These are phyloP conservation scores for Amphiprion percula DNA, from an alignment of 2,113 vertebrate species.

Conservation along the genomic window DNA sequence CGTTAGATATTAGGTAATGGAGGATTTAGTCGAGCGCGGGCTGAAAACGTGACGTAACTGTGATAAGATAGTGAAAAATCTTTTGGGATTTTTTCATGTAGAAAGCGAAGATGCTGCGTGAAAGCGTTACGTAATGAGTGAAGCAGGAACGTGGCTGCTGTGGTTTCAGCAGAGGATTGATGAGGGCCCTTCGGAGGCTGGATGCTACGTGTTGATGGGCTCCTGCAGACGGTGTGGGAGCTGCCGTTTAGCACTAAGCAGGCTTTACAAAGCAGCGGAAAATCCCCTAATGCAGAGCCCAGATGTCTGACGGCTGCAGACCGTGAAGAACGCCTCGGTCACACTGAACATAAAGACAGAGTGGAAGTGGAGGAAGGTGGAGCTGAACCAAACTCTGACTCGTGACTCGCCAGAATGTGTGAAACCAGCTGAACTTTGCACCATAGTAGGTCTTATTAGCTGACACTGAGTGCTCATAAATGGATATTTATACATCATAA, in stretches of 20 bases:
- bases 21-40: background rate
- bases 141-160: background rate
- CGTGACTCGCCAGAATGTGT: background rate
- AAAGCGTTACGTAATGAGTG: no score
- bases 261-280: constrained; percentile 73
- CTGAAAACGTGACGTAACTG: background rate
- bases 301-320: constrained; percentile 67
- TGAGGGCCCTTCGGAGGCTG: constrained; percentile 43
- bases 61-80: background rate
- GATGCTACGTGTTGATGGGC: constrained; percentile 55
- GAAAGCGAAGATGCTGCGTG: background rate
- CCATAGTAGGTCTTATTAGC: no score
- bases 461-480: no score
- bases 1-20: constrained; percentile 6
- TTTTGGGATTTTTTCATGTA: fast-evolving
- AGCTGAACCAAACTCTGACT: constrained; percentile 20
- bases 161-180: constrained; percentile 43
- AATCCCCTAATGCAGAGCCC: constrained; percentile 71
- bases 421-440: background rate
- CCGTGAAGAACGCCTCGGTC: constrained; percentile 47
- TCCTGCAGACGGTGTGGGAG: constrained; percentile 47
- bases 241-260: constrained; percentile 67
- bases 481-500: no score
- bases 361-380: background rate
- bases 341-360: constrained; percentile 2